Evolutionary conservation across 2,113 vertebrate species (phyloP).

Genomic region (Ctenomys sociabilis): DNA sequence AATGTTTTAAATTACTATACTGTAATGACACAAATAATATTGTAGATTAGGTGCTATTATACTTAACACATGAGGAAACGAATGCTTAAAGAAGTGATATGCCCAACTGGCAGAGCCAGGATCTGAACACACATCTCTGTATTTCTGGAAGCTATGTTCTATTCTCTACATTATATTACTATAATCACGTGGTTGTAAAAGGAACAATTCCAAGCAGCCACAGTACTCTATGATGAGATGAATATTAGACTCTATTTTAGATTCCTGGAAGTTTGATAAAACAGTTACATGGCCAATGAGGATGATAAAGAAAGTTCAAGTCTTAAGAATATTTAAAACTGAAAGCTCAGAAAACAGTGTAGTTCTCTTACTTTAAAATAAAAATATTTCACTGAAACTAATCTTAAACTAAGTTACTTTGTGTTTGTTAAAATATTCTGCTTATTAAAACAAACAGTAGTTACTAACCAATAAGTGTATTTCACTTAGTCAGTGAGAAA

Average conservation of each 20-base stretch:
- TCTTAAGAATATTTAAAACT: slow-evolving; percentile 33
- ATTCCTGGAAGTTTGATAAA: slow-evolving; percentile 47
- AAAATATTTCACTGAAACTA: slow-evolving; percentile 33
- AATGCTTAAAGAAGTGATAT: not conserved
- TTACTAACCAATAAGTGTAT: not conserved
- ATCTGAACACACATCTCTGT: not conserved
- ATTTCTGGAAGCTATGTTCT: slow-evolving; percentile 5
- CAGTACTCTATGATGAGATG: not conserved
- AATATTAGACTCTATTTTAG: not conserved
- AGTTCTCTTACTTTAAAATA: slow-evolving; percentile 57
- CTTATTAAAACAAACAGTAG: slow-evolving; percentile 8
- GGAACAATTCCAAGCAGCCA: slow-evolving; percentile 36
- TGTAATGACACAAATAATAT: slow-evolving; percentile 40
- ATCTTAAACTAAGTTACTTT: slow-evolving; percentile 24
- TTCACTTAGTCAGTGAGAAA: slow-evolving; percentile 28
- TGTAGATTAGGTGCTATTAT: not conserved
- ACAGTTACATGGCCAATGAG: slow-evolving; percentile 37
- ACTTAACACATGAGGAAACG: not conserved
- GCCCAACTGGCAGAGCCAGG: not conserved
- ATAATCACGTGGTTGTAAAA: slow-evolving; percentile 31
- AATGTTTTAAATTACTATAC: slow-evolving; percentile 10
- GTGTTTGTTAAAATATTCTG: slow-evolving; percentile 25
- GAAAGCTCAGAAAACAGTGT: slow-evolving; percentile 11
- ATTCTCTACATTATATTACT: not conserved
- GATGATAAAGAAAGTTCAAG: slow-evolving; percentile 24